Conservation (phyloP, 2,888 invertebrate species). For the Frankliniella intonsa region DNA sequence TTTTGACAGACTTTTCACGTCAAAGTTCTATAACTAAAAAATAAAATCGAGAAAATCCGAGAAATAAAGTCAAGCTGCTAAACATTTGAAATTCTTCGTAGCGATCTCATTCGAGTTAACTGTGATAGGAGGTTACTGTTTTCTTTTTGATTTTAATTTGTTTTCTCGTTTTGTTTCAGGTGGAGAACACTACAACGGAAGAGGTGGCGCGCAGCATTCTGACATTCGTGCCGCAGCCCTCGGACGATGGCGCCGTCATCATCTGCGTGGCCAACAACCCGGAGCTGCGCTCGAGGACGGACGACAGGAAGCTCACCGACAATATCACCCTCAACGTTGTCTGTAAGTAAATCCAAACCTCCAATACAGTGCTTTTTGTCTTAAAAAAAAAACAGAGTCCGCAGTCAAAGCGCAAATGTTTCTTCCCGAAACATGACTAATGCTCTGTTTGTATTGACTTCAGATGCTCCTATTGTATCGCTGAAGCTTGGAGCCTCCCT, state of each 20-base stretch:
- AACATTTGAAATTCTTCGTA: too few relatives aligned
- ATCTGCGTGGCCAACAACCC: constrained; percentile 84
- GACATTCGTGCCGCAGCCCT: constrained; percentile 74
- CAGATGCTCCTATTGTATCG: constrained; percentile 69
- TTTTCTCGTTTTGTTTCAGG: constrained; percentile 33
- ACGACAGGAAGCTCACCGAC: constrained; percentile 59
- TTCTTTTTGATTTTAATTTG: not conserved
- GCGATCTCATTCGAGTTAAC: not conserved
- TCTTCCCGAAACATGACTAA: not conserved
- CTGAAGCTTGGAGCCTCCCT: constrained; percentile 68
- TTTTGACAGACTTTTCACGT: too few relatives aligned
- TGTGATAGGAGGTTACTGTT: not conserved
- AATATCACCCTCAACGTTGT: constrained; percentile 77
- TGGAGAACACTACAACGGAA: constrained; percentile 54
- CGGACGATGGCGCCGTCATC: constrained; percentile 77
- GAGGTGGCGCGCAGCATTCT: constrained; percentile 71
- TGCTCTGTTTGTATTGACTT: constrained; percentile 39
- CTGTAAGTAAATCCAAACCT: constrained; percentile 70
- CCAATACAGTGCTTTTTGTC: too few relatives aligned
- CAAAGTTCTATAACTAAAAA: too few relatives aligned
- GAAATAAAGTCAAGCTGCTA: too few relatives aligned
- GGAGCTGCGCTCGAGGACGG: constrained; percentile 48
- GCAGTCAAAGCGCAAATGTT: too few relatives aligned
- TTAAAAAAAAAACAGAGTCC: too few relatives aligned
- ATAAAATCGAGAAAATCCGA: too few relatives aligned